Percentiles rank a stretch among this genome's conserved stretches.
phyloP scores from a whole-genome alignment of 2,888 invertebrate species.

The Carabus problematicus region DNA sequence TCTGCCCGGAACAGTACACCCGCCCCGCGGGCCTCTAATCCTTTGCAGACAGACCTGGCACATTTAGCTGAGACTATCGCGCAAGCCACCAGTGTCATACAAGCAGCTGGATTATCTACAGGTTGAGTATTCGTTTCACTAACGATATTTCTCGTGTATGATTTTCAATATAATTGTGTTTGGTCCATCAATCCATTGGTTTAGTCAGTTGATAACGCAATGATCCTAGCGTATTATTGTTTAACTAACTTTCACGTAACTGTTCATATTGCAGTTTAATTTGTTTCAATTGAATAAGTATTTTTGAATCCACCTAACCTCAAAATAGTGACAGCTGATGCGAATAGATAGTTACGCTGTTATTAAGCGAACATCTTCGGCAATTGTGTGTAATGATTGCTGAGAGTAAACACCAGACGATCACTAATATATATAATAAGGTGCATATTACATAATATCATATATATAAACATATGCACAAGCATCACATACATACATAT shows the following conservation, averaged over 20 bases:
- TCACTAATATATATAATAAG: too few relatives aligned
- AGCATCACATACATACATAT: background rate
- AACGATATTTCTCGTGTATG: constrained; percentile 18
- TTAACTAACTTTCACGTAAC: too few relatives aligned
- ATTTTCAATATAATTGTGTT: too few relatives aligned
- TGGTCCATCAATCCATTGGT: too few relatives aligned
- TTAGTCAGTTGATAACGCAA: too few relatives aligned
- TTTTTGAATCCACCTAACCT: constrained; percentile 2
- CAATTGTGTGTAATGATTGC: background rate
- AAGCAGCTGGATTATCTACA: constrained; percentile 64
- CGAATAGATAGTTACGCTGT: too few relatives aligned
- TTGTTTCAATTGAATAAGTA: background rate
- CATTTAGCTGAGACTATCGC: constrained; percentile 77
- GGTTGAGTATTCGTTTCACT: constrained; percentile 48
- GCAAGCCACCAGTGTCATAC: constrained; percentile 78
- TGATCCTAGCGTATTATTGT: too few relatives aligned
- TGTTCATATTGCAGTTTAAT: background rate
- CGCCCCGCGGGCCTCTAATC: constrained; percentile 44
- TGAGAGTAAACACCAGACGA: too few relatives aligned
- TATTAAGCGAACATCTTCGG: background rate
- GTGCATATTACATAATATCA: background rate
- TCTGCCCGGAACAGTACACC: constrained; percentile 17
- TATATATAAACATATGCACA: background rate
- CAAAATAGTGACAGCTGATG: background rate
- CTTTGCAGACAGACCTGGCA: constrained; percentile 65